Conservation (phyloP, 2,888 invertebrate species). For the Drosophila limbata region DNA sequence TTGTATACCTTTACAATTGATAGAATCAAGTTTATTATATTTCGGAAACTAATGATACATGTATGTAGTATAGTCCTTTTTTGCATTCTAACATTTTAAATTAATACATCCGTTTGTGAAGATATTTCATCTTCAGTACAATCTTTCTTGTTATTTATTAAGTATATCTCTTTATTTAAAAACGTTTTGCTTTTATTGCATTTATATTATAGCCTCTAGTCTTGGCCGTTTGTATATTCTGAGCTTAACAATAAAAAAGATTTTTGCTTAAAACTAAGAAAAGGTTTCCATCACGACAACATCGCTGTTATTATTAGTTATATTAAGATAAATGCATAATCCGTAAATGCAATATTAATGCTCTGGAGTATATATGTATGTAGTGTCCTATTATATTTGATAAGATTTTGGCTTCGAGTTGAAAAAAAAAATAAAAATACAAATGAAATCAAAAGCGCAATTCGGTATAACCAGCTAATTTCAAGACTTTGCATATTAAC, state of each 20-base stretch:
- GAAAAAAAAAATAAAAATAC: constrained; percentile 16
- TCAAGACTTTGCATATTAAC: constrained; percentile 18
- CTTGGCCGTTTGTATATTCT: constrained; percentile 34
- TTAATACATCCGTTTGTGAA: constrained; percentile 10
- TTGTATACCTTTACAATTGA: constrained; percentile 1
- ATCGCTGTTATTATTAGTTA: constrained; percentile 40
- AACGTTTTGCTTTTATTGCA: constrained; percentile 64
- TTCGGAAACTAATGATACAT: constrained; percentile 13
- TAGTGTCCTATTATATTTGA: constrained; percentile 15
- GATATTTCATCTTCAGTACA: constrained; percentile 28
- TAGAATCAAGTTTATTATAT: constrained; percentile 1
- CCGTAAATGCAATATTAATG: constrained; percentile 63
- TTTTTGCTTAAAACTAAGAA: constrained; percentile 59
- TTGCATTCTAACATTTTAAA: neutral
- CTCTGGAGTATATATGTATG: constrained; percentile 26
- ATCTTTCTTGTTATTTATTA: constrained; percentile 12
- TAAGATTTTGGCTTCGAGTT: constrained; percentile 54
- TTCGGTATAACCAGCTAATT: constrained; percentile 9
- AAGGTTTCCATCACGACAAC: constrained; percentile 57
- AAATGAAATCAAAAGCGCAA: constrained; percentile 6
- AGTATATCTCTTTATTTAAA: constrained; percentile 60
- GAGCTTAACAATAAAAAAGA: constrained; percentile 46
- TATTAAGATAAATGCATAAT: constrained; percentile 64
- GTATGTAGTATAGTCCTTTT: constrained; percentile 1
- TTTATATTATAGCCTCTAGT: constrained; percentile 35